Percentiles rank a stretch among this genome's conserved stretches.
Conservation (phyloP, 2,888 invertebrate species). For the Meteorus colon region DNA sequence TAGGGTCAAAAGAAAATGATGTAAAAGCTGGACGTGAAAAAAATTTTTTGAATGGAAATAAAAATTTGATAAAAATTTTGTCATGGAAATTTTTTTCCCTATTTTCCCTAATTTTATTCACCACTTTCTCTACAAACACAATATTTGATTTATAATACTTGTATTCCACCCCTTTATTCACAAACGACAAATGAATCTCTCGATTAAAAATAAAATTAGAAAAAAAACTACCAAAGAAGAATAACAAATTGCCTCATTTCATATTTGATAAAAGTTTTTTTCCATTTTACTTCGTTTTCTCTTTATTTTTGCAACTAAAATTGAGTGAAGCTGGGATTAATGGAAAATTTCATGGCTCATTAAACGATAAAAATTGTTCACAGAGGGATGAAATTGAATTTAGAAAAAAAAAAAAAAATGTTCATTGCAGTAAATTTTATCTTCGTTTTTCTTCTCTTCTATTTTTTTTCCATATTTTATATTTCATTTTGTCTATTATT, state of each 20-base stretch:
- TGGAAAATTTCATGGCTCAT: neutral
- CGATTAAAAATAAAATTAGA: neutral
- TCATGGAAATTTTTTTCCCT: too few relatives aligned
- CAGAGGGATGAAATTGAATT: constrained; percentile 9
- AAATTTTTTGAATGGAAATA: too few relatives aligned
- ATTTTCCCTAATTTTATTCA: too few relatives aligned
- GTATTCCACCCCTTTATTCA: too few relatives aligned
- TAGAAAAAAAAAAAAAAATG: neutral
- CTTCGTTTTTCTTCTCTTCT: neutral
- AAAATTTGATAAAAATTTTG: too few relatives aligned
- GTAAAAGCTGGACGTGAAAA: too few relatives aligned
- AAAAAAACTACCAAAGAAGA: neutral
- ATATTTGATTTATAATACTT: too few relatives aligned
- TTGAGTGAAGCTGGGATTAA: neutral
- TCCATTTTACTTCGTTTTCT: neutral
- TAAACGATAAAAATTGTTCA: constrained; percentile 17
- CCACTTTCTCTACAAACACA: too few relatives aligned
- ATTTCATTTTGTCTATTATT: neutral
- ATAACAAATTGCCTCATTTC: too few relatives aligned
- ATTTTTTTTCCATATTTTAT: neutral
- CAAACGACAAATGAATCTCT: too few relatives aligned
- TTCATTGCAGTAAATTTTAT: constrained; percentile 5
- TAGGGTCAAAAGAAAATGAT: too few relatives aligned
- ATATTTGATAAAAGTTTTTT: neutral
- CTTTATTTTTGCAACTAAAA: neutral